Percentiles rank a stretch among this genome's conserved stretches.
Conservation (phyloP, 37 sponge, comb jelly and placozoan genomes). For the Oopsacas minuta region DNA sequence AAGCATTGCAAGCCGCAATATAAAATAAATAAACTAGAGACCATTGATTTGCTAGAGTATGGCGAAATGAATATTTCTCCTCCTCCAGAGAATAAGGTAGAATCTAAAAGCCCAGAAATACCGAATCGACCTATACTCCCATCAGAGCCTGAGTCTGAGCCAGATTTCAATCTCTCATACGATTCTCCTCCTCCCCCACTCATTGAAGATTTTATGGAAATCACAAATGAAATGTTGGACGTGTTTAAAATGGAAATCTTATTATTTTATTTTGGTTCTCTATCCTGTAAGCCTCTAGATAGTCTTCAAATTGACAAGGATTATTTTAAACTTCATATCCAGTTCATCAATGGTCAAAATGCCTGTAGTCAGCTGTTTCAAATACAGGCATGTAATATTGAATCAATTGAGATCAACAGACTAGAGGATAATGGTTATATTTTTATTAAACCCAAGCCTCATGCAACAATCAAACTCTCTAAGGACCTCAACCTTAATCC, state of each 20-base stretch:
- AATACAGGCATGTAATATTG: not conserved
- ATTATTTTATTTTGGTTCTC: not conserved
- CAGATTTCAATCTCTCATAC: not conserved
- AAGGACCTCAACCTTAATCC: not conserved
- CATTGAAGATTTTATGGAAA: not conserved
- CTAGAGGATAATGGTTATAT: not conserved
- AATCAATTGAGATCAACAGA: not conserved
- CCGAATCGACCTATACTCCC: not conserved
- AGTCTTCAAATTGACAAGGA: not conserved
- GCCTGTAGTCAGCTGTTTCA: not conserved
- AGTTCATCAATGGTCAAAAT: not conserved
- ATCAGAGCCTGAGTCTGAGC: not conserved
- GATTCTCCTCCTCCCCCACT: not conserved
- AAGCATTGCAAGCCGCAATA: not conserved
- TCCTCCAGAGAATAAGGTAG: not conserved
- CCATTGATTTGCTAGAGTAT: not conserved
- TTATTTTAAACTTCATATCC: not conserved
- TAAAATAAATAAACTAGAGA: not conserved
- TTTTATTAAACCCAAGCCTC: not conserved
- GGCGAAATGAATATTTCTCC: not conserved
- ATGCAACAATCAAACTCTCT: not conserved
- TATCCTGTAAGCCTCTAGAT: not conserved
- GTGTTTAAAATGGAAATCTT: not conserved
- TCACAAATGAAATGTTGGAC: not conserved
- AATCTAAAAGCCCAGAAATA: not conserved